Evolutionary conservation across 2,888 invertebrate genomes (phyloP), one percentile per base, ranked within the genome.

Genomic region (Dynastes hyllus): DNA sequence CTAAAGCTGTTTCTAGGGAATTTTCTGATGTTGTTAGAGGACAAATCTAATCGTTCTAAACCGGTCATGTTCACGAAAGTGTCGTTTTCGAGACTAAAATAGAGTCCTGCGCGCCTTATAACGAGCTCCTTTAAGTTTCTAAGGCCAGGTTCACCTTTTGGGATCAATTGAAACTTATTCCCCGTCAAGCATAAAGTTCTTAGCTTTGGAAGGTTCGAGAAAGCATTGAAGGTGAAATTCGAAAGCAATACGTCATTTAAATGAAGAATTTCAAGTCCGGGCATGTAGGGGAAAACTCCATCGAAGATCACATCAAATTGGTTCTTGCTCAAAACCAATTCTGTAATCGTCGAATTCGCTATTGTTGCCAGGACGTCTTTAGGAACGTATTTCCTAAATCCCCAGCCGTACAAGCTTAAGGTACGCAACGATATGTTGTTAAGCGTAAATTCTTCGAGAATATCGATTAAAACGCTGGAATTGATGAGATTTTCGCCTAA

Each of bases 401-500:
- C 92, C 86, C 91, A 89, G 2, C 90, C 90, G 22, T 90, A 90
- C 75, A 92, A 84, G 85, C 91, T 91, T 0, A 93, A 84, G 65
- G 87, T 84, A 6, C 88, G 85, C 11, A 92, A 86, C 79, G 90
- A 89, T 5, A 92, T 89, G n/a, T 87, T 83, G 32, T 86, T 79
- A 11, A 87, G 79, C 37, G 88, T 86, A 83, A 90, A 87, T 63
- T 84, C 86, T 8, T 85, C 80, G 40, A 93, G 84, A 73, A 92
- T 87, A 0, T 89, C 85, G 13, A 88, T 88, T 73, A 92, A 88
- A 16, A 89, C 86, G 2, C 87, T 84, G 0, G 89, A 84, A 83
- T 90, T 90, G 27, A 92, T 87, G 80, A 90, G 90, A 81, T 93
- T 93, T 79, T 92, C 91, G 9, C 91, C 91, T 29, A 93, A 86